Evolutionary conservation across 2,888 invertebrate species (phyloP), one percentile per base, ranked within the genome.

Genomic region (Ditula angustiorana): DNA sequence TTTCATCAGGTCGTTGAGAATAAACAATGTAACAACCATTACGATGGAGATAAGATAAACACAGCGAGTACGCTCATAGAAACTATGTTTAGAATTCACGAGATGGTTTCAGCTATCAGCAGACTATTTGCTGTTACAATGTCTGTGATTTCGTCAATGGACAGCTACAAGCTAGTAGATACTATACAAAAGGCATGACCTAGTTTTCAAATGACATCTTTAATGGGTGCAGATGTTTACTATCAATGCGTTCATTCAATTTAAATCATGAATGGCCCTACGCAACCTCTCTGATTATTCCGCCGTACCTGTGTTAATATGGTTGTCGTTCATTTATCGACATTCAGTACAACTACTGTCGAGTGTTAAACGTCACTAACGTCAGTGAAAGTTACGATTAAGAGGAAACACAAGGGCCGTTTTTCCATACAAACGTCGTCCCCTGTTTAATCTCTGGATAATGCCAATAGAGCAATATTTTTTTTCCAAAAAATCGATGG

Each of bases 31-130:
- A 28, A 57, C 52, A 26, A 24, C 64, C 53, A 47, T 64, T 59
- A 47, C 16, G 64, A 64, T 64, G 16, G 23, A 26, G 64, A 64
- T 64, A 64, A 64, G 64, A 64, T 59, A 53, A 24, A 30, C 50
- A 19, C 62, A 24, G 28, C 62, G n/a, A 63, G 4, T 10, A 10
- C 46, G 23, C 23, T 46, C n/a, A 13, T 4, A 23, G 11, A 23
- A 21, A 16, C 21, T 16, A 16, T 10, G 44, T 44, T 50, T 58
- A 57, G 13, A 24, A 62, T 49, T 50, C 50, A 50, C 16, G 37
- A 52, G 57, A 52, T 44, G 30, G 19, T 28, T 16, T 63, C 46
- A 30, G 23, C 57, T 63, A 63, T 57, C 24, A 44, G 33, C 57
- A 44, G 24, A 44, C 44, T n/a, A 28, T 30, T 49, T 50, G 16